Conservation (phyloP, 2,888 invertebrate genomes). For the Volucella inanis region DNA sequence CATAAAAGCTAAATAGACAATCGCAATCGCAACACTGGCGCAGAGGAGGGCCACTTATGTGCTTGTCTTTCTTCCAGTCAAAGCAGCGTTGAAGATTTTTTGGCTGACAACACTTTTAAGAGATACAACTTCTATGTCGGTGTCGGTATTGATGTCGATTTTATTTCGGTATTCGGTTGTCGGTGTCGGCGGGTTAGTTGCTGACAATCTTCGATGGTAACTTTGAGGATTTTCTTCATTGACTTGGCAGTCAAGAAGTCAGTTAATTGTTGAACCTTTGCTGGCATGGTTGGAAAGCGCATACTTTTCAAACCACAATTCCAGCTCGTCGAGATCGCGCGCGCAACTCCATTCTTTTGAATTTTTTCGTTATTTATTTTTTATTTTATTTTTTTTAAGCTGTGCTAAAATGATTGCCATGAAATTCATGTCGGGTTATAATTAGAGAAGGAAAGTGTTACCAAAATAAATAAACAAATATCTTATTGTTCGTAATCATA, state of each 20-base stretch:
- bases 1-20: constrained; percentile 45
- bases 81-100: constrained; percentile 22
- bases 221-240: constrained; percentile 73
- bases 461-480: constrained; percentile 34
- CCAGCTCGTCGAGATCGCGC: constrained; percentile 41
- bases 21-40: not conserved
- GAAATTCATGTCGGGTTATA: constrained; percentile 40
- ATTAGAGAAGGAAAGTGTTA: constrained; percentile 51
- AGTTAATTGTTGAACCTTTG: constrained; percentile 74
- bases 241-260: constrained; percentile 69
- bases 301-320: constrained; percentile 49
- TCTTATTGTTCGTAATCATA: not conserved
- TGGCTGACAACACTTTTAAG: constrained; percentile 61
- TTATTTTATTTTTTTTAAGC: constrained; percentile 24
- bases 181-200: constrained; percentile 61
- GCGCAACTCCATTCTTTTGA: constrained; percentile 15
- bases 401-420: constrained; percentile 41
- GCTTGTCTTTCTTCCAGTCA: constrained; percentile 41
- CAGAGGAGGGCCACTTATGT: not conserved
- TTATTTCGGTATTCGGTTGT: constrained; percentile 13
- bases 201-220: constrained; percentile 74
- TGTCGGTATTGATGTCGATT: too few species aligned
- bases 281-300: constrained; percentile 70
- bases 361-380: not conserved
- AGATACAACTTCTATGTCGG: constrained; percentile 35